A percentile compares a stretch with the other conserved stretches of the same genome.
Conservation (phyloP, 2,888 invertebrate genomes). For the Torymus texanus region DNA sequence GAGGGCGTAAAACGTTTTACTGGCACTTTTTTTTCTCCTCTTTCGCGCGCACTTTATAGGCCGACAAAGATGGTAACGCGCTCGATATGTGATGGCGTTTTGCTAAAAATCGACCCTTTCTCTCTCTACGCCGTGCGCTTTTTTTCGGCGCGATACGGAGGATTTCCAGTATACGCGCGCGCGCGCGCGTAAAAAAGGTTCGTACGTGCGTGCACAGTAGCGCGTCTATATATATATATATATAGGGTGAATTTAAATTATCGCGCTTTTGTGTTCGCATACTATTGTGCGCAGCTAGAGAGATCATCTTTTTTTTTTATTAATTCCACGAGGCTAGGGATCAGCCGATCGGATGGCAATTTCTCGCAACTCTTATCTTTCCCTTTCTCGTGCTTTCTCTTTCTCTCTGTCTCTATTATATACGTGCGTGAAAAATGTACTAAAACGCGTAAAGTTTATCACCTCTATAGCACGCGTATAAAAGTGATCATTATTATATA, state of each 20-base stretch:
- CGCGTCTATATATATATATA: neutral
- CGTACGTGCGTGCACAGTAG: too few relatives aligned
- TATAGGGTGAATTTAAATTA: constrained; percentile 29
- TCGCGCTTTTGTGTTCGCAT: constrained; percentile 1
- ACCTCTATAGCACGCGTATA: neutral
- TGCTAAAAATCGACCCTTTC: constrained; percentile 39
- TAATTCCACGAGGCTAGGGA: constrained; percentile 9
- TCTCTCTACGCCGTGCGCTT: neutral
- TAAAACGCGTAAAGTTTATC: constrained; percentile 39
- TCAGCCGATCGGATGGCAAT: constrained; percentile 26
- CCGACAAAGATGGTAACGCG: neutral
- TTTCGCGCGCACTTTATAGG: constrained; percentile 5
- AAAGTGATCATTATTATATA: constrained; percentile 30
- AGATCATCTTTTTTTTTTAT: neutral
- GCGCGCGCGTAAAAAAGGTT: too few relatives aligned
- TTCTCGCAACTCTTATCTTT: neutral
- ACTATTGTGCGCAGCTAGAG: too few relatives aligned
- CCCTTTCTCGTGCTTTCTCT: neutral
- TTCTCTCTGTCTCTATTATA: neutral
- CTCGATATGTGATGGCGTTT: constrained; percentile 9
- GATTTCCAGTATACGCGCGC: too few relatives aligned
- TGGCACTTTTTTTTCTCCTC: constrained; percentile 20
- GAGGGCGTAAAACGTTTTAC: constrained; percentile 53
- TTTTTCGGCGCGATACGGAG: neutral
- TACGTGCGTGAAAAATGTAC: constrained; percentile 24